A percentile compares a stretch with the other conserved stretches of the same genome.
Evolutionary conservation across 2,797 vertebrate genomes (phyloP).

Genomic region (Myotis planiceps): DNA sequence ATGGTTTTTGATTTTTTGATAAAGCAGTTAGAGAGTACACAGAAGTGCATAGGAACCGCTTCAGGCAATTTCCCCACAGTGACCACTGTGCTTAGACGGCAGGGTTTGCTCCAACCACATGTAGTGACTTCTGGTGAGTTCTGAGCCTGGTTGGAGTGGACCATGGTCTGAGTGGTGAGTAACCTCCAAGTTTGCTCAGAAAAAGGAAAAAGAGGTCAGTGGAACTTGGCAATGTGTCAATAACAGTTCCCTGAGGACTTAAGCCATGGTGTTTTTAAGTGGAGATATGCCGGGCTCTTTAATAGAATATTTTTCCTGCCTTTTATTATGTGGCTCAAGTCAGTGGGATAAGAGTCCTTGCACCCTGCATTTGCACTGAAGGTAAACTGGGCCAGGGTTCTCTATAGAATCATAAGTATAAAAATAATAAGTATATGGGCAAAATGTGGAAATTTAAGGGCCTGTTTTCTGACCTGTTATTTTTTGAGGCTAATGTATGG

Average conservation of each 20-base stretch:
- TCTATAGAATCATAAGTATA: background rate
- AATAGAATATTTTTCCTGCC: background rate
- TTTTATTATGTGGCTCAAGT: background rate
- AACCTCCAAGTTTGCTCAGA: background rate
- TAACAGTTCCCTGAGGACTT: background rate
- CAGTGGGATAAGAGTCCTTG: background rate
- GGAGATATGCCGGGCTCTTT: background rate
- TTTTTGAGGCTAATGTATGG: background rate
- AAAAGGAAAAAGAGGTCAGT: background rate
- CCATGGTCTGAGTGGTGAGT: background rate
- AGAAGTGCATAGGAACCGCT: too few relatives aligned
- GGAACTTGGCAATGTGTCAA: background rate
- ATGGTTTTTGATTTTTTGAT: background rate
- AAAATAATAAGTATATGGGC: background rate
- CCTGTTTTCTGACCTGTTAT: background rate
- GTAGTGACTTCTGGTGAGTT: background rate
- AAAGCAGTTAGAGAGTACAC: background rate
- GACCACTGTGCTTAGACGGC: background rate
- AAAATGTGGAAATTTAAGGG: background rate
- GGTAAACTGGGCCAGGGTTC: background rate
- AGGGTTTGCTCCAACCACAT: background rate
- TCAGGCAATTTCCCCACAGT: background rate
- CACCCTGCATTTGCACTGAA: background rate
- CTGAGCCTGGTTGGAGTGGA: background rate
- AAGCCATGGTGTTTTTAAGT: background rate